Percentiles rank a stretch among this genome's conserved stretches.
Conservation (phyloP, 2,888 invertebrate genomes). For the Spisula solida region DNA sequence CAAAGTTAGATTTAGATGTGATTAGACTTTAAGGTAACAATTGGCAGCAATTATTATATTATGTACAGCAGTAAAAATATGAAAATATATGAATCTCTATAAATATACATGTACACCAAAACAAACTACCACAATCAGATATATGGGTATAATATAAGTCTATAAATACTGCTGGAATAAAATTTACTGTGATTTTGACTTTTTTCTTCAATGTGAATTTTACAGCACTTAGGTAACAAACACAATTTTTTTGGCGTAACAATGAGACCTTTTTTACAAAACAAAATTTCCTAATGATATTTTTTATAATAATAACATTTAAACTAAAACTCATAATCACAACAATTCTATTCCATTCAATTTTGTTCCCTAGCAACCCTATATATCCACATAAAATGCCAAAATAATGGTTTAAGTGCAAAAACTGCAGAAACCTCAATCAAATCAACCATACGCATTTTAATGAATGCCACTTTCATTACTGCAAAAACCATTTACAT, state of each 20-base stretch:
- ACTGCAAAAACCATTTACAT: too few relatives aligned
- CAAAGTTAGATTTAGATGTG: too few relatives aligned
- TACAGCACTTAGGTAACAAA: too few relatives aligned
- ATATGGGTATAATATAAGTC: not conserved
- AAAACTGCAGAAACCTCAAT: too few relatives aligned
- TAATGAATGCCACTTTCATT: too few relatives aligned
- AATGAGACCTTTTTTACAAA: too few relatives aligned
- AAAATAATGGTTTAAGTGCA: too few relatives aligned
- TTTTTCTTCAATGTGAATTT: too few relatives aligned
- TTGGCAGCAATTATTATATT: not conserved
- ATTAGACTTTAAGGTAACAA: not conserved
- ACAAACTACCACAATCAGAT: not conserved
- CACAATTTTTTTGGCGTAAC: too few relatives aligned
- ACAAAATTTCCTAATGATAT: too few relatives aligned
- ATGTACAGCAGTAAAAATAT: not conserved
- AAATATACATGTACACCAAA: not conserved
- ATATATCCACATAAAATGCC: not conserved
- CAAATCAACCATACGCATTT: too few relatives aligned
- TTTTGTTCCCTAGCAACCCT: not conserved
- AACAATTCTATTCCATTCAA: not conserved
- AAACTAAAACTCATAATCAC: not conserved
- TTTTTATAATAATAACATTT: not conserved
- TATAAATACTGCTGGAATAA: not conserved
- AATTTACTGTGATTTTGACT: not conserved
- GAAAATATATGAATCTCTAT: not conserved